Conservation (phyloP, 2,888 invertebrate genomes). For the Troides oblongomaculatus region DNA sequence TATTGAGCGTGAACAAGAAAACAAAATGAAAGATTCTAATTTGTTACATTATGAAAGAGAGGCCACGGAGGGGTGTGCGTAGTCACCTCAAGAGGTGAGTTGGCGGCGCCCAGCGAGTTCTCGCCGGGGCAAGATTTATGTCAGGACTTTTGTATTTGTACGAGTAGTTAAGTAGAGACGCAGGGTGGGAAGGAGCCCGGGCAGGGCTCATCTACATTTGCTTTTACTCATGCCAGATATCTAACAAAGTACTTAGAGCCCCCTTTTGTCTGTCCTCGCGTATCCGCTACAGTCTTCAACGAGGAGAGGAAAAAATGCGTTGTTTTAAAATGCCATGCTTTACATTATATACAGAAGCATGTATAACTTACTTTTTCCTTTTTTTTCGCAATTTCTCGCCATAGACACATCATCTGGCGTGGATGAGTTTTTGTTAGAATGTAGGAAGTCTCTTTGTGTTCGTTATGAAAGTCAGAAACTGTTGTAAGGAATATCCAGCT, state of each 20-base stretch:
- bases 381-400: constrained; percentile 75
- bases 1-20: constrained; percentile 1
- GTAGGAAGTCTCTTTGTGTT: constrained; percentile 76
- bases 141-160: constrained; percentile 78
- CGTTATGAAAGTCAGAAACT: constrained; percentile 74
- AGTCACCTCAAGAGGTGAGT: constrained; percentile 63
- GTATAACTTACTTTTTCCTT: constrained; percentile 56
- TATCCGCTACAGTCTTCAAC: constrained; percentile 71
- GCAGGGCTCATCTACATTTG: constrained; percentile 72
- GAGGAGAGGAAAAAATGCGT: constrained; percentile 61
- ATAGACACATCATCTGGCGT: constrained; percentile 78
- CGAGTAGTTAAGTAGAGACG: constrained; percentile 69
- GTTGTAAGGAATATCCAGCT: constrained; percentile 71
- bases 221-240: constrained; percentile 65
- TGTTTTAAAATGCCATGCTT: constrained; percentile 70
- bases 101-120: constrained; percentile 62
- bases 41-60: constrained; percentile 70
- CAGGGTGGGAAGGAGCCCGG: constrained; percentile 46
- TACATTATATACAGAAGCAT: constrained; percentile 43
- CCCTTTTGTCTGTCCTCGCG: constrained; percentile 71
- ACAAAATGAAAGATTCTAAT: constrained; percentile 33
- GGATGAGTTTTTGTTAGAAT: constrained; percentile 77
- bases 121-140: constrained; percentile 76
- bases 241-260: constrained; percentile 66
- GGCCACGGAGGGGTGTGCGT: constrained; percentile 55